Conservation (phyloP, 1,140 invertebrate species). For the Drosophila bocki region DNA sequence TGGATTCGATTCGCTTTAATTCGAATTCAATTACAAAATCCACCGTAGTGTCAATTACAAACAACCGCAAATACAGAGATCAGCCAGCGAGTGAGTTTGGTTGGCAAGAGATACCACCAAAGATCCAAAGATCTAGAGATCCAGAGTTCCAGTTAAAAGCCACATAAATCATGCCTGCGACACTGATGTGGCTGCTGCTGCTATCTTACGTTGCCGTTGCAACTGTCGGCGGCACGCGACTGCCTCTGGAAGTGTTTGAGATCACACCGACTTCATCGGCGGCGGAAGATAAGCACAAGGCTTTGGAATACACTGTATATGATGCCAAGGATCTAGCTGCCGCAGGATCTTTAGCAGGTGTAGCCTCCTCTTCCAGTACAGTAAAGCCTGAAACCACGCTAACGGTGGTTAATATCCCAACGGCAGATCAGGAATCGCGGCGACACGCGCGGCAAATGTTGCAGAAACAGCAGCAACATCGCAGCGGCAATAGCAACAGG, state of each 20-base stretch:
- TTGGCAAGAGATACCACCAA: not conserved
- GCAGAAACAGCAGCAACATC: conserved; percentile 54
- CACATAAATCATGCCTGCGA: conserved; percentile 49
- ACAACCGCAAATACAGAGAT: conserved; percentile 26
- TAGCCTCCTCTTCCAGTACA: conserved; percentile 11
- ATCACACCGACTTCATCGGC: conserved; percentile 63
- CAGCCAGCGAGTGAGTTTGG: not conserved
- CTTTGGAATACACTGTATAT: conserved; percentile 72
- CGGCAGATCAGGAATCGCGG: conserved; percentile 32
- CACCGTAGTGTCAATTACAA: conserved; percentile 57
- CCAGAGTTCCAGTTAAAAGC: conserved; percentile 17
- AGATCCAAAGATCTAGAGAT: conserved; percentile 4
- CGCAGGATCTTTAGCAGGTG: conserved; percentile 7
- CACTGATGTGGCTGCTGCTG: conserved; percentile 56
- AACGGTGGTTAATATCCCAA: conserved; percentile 68
- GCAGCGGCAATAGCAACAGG: conserved; percentile 39
- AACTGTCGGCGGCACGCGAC: conserved; percentile 64
- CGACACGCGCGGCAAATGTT: conserved; percentile 74
- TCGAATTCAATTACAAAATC: conserved; percentile 45
- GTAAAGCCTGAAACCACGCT: conserved; percentile 37
- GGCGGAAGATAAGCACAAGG: conserved; percentile 69
- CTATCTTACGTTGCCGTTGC: conserved; percentile 45
- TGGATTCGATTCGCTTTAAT: conserved; percentile 33
- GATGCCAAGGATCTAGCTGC: conserved; percentile 71
- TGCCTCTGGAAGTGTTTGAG: conserved; percentile 82